Percentiles rank a stretch among this genome's conserved stretches.
Evolutionary conservation across 2,797 vertebrate genomes (phyloP).

Genomic region (Brachyalestes nurse): DNA sequence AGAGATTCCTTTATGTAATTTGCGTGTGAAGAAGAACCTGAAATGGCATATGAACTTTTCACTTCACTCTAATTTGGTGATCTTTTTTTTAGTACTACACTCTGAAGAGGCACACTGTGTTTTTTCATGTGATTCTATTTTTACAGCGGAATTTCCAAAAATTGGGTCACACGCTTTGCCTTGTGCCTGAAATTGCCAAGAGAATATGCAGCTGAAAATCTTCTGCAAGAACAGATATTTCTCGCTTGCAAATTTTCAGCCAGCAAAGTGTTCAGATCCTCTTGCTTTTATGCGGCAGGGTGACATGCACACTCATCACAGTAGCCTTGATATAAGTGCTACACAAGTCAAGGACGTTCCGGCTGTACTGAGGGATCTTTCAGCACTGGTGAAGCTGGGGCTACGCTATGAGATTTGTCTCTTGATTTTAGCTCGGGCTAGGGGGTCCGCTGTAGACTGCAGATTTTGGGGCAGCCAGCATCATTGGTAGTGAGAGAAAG

Average conservation of each 20-base stretch:
- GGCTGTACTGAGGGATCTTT: neutral
- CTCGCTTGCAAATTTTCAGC: neutral
- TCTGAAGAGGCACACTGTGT: conserved; percentile 6
- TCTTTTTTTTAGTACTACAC: conserved; percentile 1
- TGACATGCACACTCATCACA: conserved; percentile 8
- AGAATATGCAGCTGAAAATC: conserved; percentile 22
- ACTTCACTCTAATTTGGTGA: conserved; percentile 17
- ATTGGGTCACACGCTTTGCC: conserved; percentile 43
- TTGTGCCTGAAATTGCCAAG: conserved; percentile 19
- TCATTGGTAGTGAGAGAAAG: too few relatives aligned
- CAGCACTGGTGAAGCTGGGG: too few relatives aligned
- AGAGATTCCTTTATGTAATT: conserved; percentile 45
- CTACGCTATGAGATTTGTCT: too few relatives aligned
- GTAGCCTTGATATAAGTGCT: conserved; percentile 1
- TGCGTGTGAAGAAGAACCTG: conserved; percentile 8
- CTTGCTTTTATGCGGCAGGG: neutral
- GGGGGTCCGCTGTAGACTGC: too few relatives aligned
- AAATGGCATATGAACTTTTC: conserved; percentile 5
- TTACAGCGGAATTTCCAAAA: conserved; percentile 32
- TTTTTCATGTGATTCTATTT: conserved; percentile 42
- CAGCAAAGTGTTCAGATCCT: neutral
- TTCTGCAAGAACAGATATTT: conserved; percentile 6
- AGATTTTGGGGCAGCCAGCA: too few relatives aligned
- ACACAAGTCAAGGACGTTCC: neutral
- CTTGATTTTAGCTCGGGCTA: too few relatives aligned